Base-by-base conservation (phyloP, 2,888 invertebrate genomes). In the Nymphalis c-album region DNA sequence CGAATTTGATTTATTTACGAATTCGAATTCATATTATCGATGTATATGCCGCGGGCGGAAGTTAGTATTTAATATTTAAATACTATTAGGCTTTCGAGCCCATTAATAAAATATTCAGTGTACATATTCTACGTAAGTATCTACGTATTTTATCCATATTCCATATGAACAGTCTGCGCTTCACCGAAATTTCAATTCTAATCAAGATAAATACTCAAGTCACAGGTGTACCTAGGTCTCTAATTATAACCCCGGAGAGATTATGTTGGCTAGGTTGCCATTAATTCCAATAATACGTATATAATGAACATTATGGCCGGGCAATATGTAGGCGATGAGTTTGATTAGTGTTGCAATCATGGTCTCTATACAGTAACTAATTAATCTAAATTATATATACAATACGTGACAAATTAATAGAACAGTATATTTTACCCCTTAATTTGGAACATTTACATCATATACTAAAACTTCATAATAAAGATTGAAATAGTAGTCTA, bases 321-420 rank as follows among this genome's bases (percentile, higher is more conserved):
- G 55, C 53, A 22, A 40, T 60, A 64, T 55, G 26, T 51, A 47
- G 60, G 47, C 66, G 18, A 66, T 66, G 48, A 45, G 45, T 65
- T 65, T 65, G 65, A 65, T 65, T 60, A 60, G 60, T 55, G 46
- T 46, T 31, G 64, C 26, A 48, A 45, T 65, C 65, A 20, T 60
- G 53, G 35, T 60, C 46, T n/a, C 35, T 16, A 35, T 47, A 31
- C 17, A 53, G 46, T 46, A 45, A 60, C 45, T 51, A 50, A 60
- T 65, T 60, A 46, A 35, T 55, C 5, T 17, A 17, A 16, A 55
- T 22, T n/a, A 55, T 31, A 55, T 31, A 55, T 17, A 31, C 17
- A 18, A 55, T 55, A 7, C n/a, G n/a, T 31, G 53, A n/a, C 53
- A 16, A 22, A 55, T 55, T 26, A 16, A 26, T 26, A 26, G 6